A percentile compares a stretch with the other conserved stretches of the same genome.
These are phyloP conservation scores for Coptodon rendalli DNA, from an alignment of 2,113 vertebrate genomes.

Conservation along the genomic window DNA sequence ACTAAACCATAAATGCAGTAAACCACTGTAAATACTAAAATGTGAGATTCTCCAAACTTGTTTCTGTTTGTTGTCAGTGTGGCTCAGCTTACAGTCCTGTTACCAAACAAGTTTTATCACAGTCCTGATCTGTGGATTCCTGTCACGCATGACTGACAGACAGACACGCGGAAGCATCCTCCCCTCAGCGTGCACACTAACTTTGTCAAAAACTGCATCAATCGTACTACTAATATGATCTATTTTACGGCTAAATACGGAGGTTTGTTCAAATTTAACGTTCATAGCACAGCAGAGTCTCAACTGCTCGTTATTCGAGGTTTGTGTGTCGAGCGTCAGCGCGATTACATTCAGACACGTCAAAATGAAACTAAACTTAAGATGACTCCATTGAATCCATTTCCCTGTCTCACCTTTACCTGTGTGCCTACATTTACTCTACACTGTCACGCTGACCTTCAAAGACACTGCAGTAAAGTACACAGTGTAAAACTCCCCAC, in stretches of 20 bases:
- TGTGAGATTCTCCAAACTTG: not conserved
- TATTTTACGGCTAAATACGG: not conserved
- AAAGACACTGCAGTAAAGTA: not conserved
- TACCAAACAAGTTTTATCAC: not conserved
- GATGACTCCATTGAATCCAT: not conserved
- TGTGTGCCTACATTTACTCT: not conserved
- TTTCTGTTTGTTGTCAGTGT: not conserved
- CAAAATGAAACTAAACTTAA: not conserved
- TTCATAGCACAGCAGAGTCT: not conserved
- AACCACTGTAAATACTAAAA: no score
- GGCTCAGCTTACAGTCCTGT: not conserved
- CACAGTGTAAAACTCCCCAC: not conserved
- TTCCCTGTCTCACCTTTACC: not conserved
- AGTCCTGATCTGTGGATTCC: not conserved
- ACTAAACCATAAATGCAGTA: no score
- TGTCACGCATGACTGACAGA: not conserved
- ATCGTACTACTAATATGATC: not conserved
- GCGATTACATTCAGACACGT: fast-evolving
- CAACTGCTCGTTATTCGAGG: not conserved
- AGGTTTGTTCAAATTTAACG: not conserved
- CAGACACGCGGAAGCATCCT: not conserved
- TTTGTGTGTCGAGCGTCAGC: not conserved
- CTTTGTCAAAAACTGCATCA: not conserved
- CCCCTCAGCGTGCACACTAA: not conserved
- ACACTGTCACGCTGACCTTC: not conserved